A percentile compares a stretch with the other conserved stretches of the same genome.
Evolutionary conservation across 1,140 invertebrate genomes (phyloP).

Genomic region (Medauroidea extradentata): DNA sequence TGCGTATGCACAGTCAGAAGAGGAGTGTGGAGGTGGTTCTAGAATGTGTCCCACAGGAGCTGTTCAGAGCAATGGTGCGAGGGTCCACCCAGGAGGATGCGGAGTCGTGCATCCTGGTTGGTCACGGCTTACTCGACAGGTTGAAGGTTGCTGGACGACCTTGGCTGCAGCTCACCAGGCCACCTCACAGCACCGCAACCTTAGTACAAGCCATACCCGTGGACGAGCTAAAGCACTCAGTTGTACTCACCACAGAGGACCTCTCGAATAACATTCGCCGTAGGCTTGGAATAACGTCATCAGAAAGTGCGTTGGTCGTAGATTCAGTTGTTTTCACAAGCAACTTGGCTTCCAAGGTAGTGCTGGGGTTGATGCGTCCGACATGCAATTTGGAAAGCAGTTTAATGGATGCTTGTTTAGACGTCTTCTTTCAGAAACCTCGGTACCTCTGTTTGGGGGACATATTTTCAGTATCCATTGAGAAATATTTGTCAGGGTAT

Average conservation of each 20-base stretch:
- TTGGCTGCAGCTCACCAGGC: background rate
- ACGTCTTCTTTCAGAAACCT: slow-evolving; percentile 52
- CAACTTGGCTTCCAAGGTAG: slow-evolving; percentile 47
- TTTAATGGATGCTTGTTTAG: slow-evolving; percentile 44
- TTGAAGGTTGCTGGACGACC: background rate
- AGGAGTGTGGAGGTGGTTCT: background rate
- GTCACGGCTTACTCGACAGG: background rate
- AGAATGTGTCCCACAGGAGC: background rate
- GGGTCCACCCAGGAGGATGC: background rate
- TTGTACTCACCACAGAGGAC: too few relatives aligned
- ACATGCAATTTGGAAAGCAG: slow-evolving; percentile 45
- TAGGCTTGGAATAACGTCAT: too few relatives aligned
- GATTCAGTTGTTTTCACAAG: background rate
- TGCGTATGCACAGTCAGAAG: background rate
- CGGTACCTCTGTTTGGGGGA: slow-evolving; percentile 49
- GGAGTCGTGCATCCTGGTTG: slow-evolving; percentile 2
- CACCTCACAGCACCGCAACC: too few relatives aligned
- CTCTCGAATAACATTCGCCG: too few relatives aligned
- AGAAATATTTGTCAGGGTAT: slow-evolving; percentile 44
- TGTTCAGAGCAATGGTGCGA: background rate
- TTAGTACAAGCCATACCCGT: too few relatives aligned
- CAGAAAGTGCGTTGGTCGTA: background rate
- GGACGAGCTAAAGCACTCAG: too few relatives aligned
- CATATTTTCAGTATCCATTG: slow-evolving; percentile 47
- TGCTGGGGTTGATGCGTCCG: slow-evolving; percentile 46